Base-by-base conservation (phyloP, 2,797 vertebrate species). In the Astyanax mexicanus region DNA sequence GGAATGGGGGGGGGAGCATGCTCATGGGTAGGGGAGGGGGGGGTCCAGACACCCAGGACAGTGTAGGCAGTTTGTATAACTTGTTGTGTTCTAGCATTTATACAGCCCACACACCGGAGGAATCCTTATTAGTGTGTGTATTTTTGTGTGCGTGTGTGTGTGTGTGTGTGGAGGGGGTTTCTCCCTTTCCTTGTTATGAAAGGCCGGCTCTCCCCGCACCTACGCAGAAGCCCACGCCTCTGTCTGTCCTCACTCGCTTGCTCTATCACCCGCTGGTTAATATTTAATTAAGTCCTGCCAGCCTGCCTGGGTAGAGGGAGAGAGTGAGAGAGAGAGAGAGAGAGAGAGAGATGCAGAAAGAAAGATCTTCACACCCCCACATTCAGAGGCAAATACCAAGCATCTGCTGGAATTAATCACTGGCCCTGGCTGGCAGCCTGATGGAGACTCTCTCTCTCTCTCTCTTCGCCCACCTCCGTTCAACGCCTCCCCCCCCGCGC, bases 231-330 rank as follows among this genome's bases (percentile, higher is more conserved):
- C 83, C 83, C 79, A 84, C 80, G 68, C 80, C 83, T 73, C 75
- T 74, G 66, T 77, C 80, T 82, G 76, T 83, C 84, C 74, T 83
- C 49, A 74, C 71, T 81, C 25, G 55, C 74, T 81, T 68, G 64
- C 70, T 74, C 70, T 74, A 79, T 80, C 80, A 69, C 80, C 69
- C 80, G 52, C 75, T 83, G 66, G 84, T 90, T 90, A 92, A 92
- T 92, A 90, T 92, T 92, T 92, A 89, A 92, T 93, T 90, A 89
- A 82, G 81, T 84, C 83, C 83, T 83, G 72, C 77, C 77, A 84
- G 85, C 88, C 81, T 89, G 84, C 81, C 38, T 66, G 49, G 80
- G 82, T 80, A 80, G 80, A 83, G 51, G 75, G 69, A 76, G 52
- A 79, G 68, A 80, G 57, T 76, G 67, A 78, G 58, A 86, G 84